Base-by-base conservation (phyloP, 1,140 invertebrate species). In the Rhagoletis pomonella region DNA sequence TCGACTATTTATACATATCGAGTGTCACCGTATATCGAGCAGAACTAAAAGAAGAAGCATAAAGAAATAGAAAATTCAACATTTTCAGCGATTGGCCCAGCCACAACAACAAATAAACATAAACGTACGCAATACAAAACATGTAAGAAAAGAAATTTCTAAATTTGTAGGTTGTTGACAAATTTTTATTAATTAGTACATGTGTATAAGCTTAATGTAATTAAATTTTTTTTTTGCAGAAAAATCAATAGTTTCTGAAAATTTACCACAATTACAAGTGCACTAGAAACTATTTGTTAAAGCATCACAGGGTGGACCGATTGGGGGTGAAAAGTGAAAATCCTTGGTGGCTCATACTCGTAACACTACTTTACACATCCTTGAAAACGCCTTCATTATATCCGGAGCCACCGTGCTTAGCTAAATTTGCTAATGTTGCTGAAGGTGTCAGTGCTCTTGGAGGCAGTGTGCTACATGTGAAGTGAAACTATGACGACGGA, bases 401-500 rank as follows among this genome's bases (percentile, higher is more conserved):
- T 29, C 47, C 17, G 17, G 47, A 9, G 19, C 47, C 73, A 14
- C 44, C 2, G 47, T 81, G 73, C 73, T 55, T 42, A 29, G 17
- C n/a, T n/a, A 55, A 81, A 81, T 12, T n/a, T 14, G 19, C 73
- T 81, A 47, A 55, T 42, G 17, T 81, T 50, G 47, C 47, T 55
- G n/a, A 17, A 7, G 42, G 39, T 19, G 47, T 55, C 19, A 81
- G 47, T 81, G 47, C n/a, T 55, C 55, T 81, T 12, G 67, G 73
- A 81, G 73, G 7, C 73, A 12, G 73, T 81, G 9, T 50, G 14
- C 10, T 67, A 50, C 17, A 60, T 47, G 64, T 55, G 42, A 50
- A 58, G n/a, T 47, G 73, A 85, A 67, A 87, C 9, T 85, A 88
- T 88, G 88, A 89, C 90, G 62, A 89, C 91, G 88, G 91, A 92